These are phyloP conservation scores for Mastacembelus armatus DNA, from an alignment of 2,797 vertebrate genomes.

Conservation along the genomic window DNA sequence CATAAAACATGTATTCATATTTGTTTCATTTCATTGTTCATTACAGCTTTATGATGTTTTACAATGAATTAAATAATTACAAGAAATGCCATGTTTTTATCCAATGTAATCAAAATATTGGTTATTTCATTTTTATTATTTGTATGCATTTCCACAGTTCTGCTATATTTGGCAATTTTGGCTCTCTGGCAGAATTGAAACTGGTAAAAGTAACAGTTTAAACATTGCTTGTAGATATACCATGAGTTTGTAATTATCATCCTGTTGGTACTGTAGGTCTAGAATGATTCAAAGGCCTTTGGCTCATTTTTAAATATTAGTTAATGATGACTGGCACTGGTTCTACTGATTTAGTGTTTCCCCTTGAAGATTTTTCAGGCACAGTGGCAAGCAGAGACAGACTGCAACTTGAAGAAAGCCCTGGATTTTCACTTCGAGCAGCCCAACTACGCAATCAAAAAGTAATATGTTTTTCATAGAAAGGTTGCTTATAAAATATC, in stretches of 20 bases:
- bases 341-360: conserved; percentile 17
- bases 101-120: conserved; percentile 7
- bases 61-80: not conserved
- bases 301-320: conserved; percentile 27
- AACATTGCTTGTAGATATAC: not conserved
- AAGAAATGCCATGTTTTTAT: not conserved
- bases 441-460: too few species aligned
- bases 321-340: conserved; percentile 19
- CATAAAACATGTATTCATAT: too few species aligned
- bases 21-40: not conserved
- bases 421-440: too few species aligned
- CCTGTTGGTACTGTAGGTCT: conserved; percentile 3
- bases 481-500: too few species aligned
- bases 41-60: not conserved
- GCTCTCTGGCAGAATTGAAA: not conserved
- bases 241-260: conserved; percentile 1
- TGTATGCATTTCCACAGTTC: not conserved
- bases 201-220: not conserved
- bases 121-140: not conserved
- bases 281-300: conserved; percentile 5
- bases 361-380: too few species aligned
- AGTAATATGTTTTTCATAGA: too few species aligned
- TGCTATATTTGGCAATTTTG: not conserved
- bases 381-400: too few species aligned
- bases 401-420: too few species aligned